These are phyloP conservation scores for Athalia circularis DNA, from an alignment of 2,888 invertebrate species.

Conservation along the genomic window DNA sequence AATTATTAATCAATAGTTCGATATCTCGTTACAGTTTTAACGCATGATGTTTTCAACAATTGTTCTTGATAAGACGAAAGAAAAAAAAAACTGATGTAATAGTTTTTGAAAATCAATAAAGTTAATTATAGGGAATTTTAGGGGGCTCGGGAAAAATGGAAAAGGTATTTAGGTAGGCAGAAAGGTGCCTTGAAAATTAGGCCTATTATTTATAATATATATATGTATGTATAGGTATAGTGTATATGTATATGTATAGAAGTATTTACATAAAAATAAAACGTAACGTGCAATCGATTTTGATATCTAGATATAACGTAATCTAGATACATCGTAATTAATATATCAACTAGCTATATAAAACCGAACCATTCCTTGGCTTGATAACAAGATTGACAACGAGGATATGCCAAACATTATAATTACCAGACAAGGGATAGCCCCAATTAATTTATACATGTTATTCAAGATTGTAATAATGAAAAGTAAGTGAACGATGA, in stretches of 20 bases:
- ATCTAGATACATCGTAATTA: slow-evolving; percentile 2
- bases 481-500: no score
- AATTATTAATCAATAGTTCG: slow-evolving; percentile 26
- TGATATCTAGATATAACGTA: slow-evolving; percentile 43
- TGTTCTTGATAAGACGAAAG: background rate
- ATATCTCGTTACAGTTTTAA: slow-evolving; percentile 12
- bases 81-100: slow-evolving; percentile 15
- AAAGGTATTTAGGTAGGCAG: background rate
- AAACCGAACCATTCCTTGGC: slow-evolving; percentile 6
- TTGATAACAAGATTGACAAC: slow-evolving; percentile 21
- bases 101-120: slow-evolving; percentile 37
- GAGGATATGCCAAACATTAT: slow-evolving; percentile 4
- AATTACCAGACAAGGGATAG: no score
- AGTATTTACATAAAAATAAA: slow-evolving; percentile 70
- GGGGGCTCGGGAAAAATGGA: background rate
- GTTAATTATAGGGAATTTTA: background rate
- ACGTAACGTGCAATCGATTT: slow-evolving; percentile 69
- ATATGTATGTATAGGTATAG: slow-evolving; percentile 59
- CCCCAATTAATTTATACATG: no score
- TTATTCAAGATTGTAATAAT: no score
- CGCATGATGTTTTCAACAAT: slow-evolving; percentile 21
- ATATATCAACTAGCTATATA: slow-evolving; percentile 25
- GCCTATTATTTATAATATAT: slow-evolving; percentile 19
- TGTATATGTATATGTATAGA: slow-evolving; percentile 49
- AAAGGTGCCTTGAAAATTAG: slow-evolving; percentile 25